Evolutionary conservation across 1,140 invertebrate genomes (phyloP).

Genomic region (Drosophila mojavensis): DNA sequence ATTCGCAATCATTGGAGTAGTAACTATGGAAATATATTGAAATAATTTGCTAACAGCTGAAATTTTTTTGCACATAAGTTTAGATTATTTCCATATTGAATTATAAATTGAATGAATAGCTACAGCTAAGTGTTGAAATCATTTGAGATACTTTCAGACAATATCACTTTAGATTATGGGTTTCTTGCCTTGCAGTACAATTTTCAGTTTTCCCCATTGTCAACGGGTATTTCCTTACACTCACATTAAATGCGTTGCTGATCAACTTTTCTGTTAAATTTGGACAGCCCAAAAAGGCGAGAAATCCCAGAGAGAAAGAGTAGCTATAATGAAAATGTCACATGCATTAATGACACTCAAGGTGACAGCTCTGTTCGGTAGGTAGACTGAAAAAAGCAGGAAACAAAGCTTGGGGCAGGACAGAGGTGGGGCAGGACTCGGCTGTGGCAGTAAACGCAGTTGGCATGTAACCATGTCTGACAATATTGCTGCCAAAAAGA

Average conservation of each 20-base stretch:
- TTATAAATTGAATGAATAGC: too few relatives aligned
- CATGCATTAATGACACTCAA: conserved; percentile 79
- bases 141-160: background rate
- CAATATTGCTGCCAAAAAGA: conserved; percentile 79
- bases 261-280: conserved; percentile 26
- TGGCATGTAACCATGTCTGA: conserved; percentile 63
- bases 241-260: conserved; percentile 13
- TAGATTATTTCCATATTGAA: too few relatives aligned
- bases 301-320: conserved; percentile 52
- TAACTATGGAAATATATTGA: background rate
- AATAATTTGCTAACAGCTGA: background rate
- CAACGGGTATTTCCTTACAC: background rate
- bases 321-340: conserved; percentile 79
- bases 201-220: too few relatives aligned
- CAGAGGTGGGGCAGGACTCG: background rate
- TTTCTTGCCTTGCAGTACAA: too few relatives aligned
- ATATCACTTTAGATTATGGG: background rate
- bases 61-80: too few relatives aligned
- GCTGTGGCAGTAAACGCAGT: conserved; percentile 8
- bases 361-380: conserved; percentile 64
- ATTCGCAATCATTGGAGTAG: too few relatives aligned
- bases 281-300: conserved; percentile 29
- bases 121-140: background rate
- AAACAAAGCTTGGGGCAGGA: too few relatives aligned
- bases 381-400: conserved; percentile 27